Evolutionary conservation across 2,888 invertebrate species (phyloP).

Genomic region (Caenorhabditis sp.): DNA sequence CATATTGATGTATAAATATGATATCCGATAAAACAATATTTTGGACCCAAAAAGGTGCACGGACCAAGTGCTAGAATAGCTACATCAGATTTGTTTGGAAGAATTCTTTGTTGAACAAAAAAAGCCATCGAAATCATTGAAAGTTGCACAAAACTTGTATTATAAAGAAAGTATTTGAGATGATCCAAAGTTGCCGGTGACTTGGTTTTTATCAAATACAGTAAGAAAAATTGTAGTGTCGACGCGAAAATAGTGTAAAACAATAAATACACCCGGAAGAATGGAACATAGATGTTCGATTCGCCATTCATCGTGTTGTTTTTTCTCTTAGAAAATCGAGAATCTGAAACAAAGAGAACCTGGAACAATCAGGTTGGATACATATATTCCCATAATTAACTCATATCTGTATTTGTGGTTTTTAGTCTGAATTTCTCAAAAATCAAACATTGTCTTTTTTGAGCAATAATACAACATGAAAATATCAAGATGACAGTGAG

Average conservation of each 20-base stretch:
- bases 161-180: slow-evolving; percentile 34
- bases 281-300: slow-evolving; percentile 28
- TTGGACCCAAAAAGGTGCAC: slow-evolving; percentile 18
- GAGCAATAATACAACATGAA: neutral
- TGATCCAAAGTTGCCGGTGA: slow-evolving; percentile 28
- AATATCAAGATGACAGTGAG: no score
- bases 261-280: slow-evolving; percentile 23
- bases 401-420: neutral
- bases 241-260: slow-evolving; percentile 5
- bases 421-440: neutral
- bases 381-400: no score
- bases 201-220: slow-evolving; percentile 22
- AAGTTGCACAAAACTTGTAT: slow-evolving; percentile 8
- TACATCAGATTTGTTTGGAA: slow-evolving; percentile 27
- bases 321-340: no score
- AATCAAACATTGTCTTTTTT: neutral
- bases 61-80: slow-evolving; percentile 31
- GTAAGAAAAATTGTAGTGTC: slow-evolving; percentile 17
- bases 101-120: slow-evolving; percentile 11
- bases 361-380: no score
- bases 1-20: slow-evolving; percentile 23
- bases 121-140: slow-evolving; percentile 11
- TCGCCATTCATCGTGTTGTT: neutral
- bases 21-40: slow-evolving; percentile 29
- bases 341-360: no score